Evolutionary conservation across 2,888 invertebrate species (phyloP), one percentile per base, ranked within the genome.

Genomic region (Cheiracanthium punctorium): DNA sequence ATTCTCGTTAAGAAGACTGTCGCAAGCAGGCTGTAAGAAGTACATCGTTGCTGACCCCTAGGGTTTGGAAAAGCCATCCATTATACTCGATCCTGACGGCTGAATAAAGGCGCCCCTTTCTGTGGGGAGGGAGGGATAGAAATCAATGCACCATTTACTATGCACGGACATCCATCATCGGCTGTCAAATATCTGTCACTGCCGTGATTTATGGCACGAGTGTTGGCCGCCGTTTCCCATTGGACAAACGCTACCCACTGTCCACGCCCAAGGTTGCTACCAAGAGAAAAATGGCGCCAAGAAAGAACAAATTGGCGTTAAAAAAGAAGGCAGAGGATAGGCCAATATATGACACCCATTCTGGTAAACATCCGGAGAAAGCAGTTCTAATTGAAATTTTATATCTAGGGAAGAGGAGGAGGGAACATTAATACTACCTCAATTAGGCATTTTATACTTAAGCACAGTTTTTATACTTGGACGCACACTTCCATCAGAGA

Each of bases 131-230:
- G 58, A 76, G 76, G 81, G 58, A 32, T 58, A 87, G 87, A 87
- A 87, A 87, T 87, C 87, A 87, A 87, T 87, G 87, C 80, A 72
- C 87, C 87, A 87, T 87, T 87, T 87, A 87, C 87, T 87, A 87
- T 87, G 87, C 87, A 87, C 87, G 87, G 87, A 81, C 87, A 87
- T 87, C 87, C 81, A 87, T 87, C 87, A 87, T 87, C 87, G 87
- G 87, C 87, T 87, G 87, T 87, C 87, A 87, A 87, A 87, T 87
- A 87, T 87, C 87, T 87, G 87, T 81, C 87, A 87, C 87, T 87
- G 87, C 87, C 58, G 77, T 87, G 87, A 87, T 87, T 86, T 86
- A 86, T 86, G 85, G 85, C 85, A 71, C 64, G 70, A 80, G 80
- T 74, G 85, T 75, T 80, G 85, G 80, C 75, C 80, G 85, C 85